Conservation (phyloP, 1,140 invertebrate species). For the Micrasema longulum region DNA sequence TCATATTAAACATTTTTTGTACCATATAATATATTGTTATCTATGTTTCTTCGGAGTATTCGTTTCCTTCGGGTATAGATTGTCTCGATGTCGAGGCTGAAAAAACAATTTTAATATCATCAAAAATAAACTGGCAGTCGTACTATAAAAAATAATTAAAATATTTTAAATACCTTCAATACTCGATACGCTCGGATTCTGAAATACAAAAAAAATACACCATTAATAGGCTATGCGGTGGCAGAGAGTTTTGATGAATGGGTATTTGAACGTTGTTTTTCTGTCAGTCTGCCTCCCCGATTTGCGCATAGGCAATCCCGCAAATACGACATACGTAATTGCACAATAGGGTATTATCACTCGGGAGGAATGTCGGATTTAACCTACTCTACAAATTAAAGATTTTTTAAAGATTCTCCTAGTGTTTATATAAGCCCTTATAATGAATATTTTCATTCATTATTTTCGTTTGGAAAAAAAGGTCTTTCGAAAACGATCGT, state of each 20-base stretch:
- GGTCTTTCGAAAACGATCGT: too few species aligned
- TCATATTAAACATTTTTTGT: too few species aligned
- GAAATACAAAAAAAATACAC: not conserved
- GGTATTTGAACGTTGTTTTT: too few species aligned
- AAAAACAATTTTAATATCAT: not conserved
- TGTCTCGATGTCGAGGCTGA: not conserved
- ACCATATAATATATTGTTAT: not conserved
- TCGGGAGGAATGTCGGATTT: too few species aligned
- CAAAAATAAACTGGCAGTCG: not conserved
- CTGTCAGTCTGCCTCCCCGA: not conserved
- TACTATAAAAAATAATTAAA: not conserved
- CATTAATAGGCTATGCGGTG: too few species aligned
- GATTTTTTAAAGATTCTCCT: too few species aligned
- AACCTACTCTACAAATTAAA: not conserved
- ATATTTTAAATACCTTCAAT: not conserved
- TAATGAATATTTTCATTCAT: too few species aligned
- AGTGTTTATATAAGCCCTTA: too few species aligned
- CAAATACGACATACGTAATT: not conserved
- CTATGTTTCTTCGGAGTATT: not conserved
- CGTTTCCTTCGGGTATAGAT: not conserved
- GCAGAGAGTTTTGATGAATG: too few species aligned
- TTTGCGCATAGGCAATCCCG: not conserved
- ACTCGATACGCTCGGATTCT: not conserved
- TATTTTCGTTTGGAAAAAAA: too few species aligned
- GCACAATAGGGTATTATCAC: too few species aligned